Conservation (phyloP, 2,888 invertebrate species). For the Miltochrista miniata region DNA sequence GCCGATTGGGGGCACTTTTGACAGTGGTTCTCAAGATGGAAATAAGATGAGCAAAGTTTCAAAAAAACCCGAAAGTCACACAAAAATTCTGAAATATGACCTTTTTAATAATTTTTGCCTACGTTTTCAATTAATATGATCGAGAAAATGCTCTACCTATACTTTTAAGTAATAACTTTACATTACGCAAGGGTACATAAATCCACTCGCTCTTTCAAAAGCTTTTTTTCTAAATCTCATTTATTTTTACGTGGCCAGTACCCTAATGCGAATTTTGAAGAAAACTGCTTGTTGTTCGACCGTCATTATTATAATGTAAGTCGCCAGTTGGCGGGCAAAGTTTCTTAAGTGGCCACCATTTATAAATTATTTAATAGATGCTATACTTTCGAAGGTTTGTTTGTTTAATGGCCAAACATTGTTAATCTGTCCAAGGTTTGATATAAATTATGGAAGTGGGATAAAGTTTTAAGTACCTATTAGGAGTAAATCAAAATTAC, state of each 20-base stretch:
- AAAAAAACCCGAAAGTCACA: too few relatives aligned
- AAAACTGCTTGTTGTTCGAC: constrained; percentile 60
- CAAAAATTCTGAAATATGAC: too few relatives aligned
- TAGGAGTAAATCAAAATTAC: too few relatives aligned
- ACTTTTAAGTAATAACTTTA: too few relatives aligned
- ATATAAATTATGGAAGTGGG: constrained; percentile 4
- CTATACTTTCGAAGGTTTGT: constrained; percentile 25
- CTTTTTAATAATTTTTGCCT: too few relatives aligned
- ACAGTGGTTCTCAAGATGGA: too few relatives aligned
- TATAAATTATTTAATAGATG: constrained; percentile 46
- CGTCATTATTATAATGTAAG: constrained; percentile 77
- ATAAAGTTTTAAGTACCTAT: neutral
- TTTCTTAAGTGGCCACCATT: constrained; percentile 40
- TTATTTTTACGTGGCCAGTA: constrained; percentile 50
- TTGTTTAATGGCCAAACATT: constrained; percentile 33
- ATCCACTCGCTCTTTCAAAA: too few relatives aligned
- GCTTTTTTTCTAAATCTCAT: neutral
- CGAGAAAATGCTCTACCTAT: too few relatives aligned
- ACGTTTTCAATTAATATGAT: too few relatives aligned
- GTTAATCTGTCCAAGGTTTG: constrained; percentile 18
- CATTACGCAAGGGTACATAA: too few relatives aligned
- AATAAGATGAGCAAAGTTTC: too few relatives aligned
- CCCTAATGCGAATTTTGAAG: constrained; percentile 68
- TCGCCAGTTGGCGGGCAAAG: constrained; percentile 66
- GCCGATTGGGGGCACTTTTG: too few relatives aligned